phyloP scores from a whole-genome alignment of 1,140 invertebrate genomes.

The Bradysia coprophila region DNA sequence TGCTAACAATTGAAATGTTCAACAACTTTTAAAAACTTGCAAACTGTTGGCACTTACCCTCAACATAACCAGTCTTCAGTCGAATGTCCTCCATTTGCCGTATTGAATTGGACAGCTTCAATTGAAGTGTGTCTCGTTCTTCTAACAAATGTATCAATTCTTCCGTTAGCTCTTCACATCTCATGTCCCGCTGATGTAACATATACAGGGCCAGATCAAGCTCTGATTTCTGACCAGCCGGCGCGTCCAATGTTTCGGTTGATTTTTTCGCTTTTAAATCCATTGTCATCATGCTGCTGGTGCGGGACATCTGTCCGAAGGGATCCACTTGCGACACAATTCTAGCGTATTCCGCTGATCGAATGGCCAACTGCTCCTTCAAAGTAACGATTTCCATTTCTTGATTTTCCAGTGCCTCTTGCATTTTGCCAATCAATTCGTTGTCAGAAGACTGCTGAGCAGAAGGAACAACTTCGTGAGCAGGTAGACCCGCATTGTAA shows the following conservation, averaged over 20 bases:
- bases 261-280: conserved; percentile 9
- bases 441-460: background rate
- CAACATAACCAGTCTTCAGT: conserved; percentile 4
- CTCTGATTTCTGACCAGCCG: conserved; percentile 44
- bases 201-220: conserved; percentile 68
- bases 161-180: conserved; percentile 73
- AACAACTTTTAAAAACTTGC: too few relatives aligned
- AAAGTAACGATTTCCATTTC: conserved; percentile 46
- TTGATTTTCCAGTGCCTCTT: conserved; percentile 36
- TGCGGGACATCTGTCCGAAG: conserved; percentile 7
- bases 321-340: conserved; percentile 24
- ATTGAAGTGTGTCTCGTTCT: conserved; percentile 65
- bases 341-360: conserved; percentile 20
- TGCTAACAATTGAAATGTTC: too few relatives aligned
- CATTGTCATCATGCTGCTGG: conserved; percentile 6
- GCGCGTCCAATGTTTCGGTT: conserved; percentile 10
- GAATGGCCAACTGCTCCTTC: conserved; percentile 39
- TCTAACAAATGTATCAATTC: conserved; percentile 67
- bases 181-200: conserved; percentile 69
- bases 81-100: conserved; percentile 43
- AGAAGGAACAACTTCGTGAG: too few relatives aligned
- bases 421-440: conserved; percentile 21
- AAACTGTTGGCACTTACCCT: too few relatives aligned
- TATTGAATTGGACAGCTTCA: conserved; percentile 60
- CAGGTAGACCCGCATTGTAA: background rate